Percentiles rank a stretch among this genome's conserved stretches.
phyloP scores from a whole-genome alignment of 1,140 invertebrate genomes.

The Drosophila repleta region DNA sequence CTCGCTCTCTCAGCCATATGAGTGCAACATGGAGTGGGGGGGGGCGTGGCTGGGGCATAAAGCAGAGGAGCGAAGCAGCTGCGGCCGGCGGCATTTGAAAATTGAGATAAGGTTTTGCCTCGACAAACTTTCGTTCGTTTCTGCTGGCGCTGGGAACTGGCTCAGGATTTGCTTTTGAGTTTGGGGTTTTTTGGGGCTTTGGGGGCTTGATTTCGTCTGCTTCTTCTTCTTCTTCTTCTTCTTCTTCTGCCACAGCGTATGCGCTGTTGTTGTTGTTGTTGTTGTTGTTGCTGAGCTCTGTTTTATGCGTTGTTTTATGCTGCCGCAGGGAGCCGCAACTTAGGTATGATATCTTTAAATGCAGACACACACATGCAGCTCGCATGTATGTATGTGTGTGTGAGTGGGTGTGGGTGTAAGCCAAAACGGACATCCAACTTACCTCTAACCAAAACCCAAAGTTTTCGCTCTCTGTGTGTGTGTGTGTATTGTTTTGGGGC shows the following conservation, averaged over 20 bases:
- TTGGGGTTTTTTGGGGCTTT: neutral
- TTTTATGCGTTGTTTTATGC: constrained; percentile 63
- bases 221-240: constrained; percentile 36
- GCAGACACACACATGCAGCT: constrained; percentile 54
- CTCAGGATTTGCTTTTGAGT: constrained; percentile 13
- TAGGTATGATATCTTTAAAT: constrained; percentile 83
- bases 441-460: constrained; percentile 47
- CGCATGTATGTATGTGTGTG: neutral
- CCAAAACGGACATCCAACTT: constrained; percentile 69
- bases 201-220: constrained; percentile 51
- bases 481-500: constrained; percentile 47
- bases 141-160: constrained; percentile 24
- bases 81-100: constrained; percentile 71
- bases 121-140: constrained; percentile 75
- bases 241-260: constrained; percentile 33
- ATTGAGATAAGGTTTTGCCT: constrained; percentile 84
- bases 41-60: neutral
- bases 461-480: constrained; percentile 33
- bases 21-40: neutral
- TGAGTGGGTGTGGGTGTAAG: constrained; percentile 41
- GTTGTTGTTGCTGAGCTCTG: constrained; percentile 21
- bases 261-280: constrained; percentile 23
- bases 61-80: constrained; percentile 29
- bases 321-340: constrained; percentile 66
- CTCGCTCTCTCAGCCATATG: neutral